Evolutionary conservation across 2,113 vertebrate genomes (phyloP), one percentile per base, ranked within the genome.

Genomic region (Trinectes maculatus): DNA sequence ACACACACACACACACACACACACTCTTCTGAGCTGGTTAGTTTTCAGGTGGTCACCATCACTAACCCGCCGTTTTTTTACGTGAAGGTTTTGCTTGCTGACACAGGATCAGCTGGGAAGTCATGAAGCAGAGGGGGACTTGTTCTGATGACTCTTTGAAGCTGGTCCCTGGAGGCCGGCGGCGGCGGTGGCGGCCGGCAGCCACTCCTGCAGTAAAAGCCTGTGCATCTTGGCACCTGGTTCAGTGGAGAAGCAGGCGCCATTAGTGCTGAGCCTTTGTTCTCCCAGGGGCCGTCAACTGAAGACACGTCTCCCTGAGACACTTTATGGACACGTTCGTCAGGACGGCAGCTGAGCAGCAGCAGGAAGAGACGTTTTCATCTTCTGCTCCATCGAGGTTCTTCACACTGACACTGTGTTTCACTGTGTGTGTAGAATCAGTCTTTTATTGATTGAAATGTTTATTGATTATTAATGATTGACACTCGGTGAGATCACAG

Each of bases 241-340:
- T n/a, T n/a, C n/a, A n/a, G n/a, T 66, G 67, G 74, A 40, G 60
- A 48, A 71, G 67, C 76, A 58, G 75, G 56, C 74, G 81, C 61
- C 78, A 79, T 84, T 87, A 83, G 80, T 0, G 65, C 71, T 25
- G 55, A 79, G 83, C 74, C 73, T 83, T 83, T 85, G 80, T 83
- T 85, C 85, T 74, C 85, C 85, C 68, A 26, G 8, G 85, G 85
- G 61, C 71, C 36, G 77, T 77, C 80, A 64, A 78, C 74, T 71
- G 85, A 79, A 84, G 57, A 55, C 79, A 57, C 63, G 42, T 59
- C 68, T 82, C 73, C 69, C 79, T 40, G 58, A 74, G 73, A 81
- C 67, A 19, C 71, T 80, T 81, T 76, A 80, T n/a, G 71, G 73
- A 85, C 47, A 70, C 80, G 46, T 62, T 49, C 71, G 36, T 68